phyloP scores from a whole-genome alignment of 2,797 vertebrate species.

The Todus mexicanus region DNA sequence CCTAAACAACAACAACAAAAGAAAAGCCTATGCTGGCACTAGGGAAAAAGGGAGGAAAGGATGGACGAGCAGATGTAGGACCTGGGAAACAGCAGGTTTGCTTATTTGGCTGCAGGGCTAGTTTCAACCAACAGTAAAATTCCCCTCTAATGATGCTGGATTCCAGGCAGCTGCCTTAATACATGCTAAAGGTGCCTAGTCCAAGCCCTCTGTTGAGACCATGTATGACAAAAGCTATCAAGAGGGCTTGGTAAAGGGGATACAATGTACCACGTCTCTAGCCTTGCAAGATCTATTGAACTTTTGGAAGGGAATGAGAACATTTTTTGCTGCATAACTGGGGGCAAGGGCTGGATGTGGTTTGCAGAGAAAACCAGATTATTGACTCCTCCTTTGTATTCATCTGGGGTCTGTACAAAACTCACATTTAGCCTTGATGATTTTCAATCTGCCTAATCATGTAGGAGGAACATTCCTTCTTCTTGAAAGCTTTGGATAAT shows the following conservation, averaged over 20 bases:
- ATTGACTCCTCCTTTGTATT: neutral
- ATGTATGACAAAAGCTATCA: neutral
- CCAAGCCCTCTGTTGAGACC: neutral
- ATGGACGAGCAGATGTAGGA: neutral
- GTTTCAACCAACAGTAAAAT: neutral
- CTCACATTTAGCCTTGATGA: neutral
- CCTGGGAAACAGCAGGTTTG: neutral
- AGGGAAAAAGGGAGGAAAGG: neutral
- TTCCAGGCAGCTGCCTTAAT: neutral
- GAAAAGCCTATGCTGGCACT: no score
- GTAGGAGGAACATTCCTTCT: neutral
- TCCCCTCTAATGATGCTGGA: neutral
- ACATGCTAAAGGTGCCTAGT: neutral
- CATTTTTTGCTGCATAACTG: neutral
- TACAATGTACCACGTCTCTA: neutral
- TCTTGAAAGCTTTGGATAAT: neutral
- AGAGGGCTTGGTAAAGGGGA: neutral
- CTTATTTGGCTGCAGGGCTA: neutral
- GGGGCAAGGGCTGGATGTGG: neutral
- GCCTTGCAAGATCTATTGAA: neutral
- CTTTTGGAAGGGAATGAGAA: neutral
- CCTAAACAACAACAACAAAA: no score
- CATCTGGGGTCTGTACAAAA: neutral
- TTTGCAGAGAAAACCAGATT: neutral
- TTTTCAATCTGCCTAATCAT: neutral